Percentiles rank a stretch among this genome's conserved stretches.
phyloP scores from a whole-genome alignment of 2,888 invertebrate genomes.

The Brenthis daphne region DNA sequence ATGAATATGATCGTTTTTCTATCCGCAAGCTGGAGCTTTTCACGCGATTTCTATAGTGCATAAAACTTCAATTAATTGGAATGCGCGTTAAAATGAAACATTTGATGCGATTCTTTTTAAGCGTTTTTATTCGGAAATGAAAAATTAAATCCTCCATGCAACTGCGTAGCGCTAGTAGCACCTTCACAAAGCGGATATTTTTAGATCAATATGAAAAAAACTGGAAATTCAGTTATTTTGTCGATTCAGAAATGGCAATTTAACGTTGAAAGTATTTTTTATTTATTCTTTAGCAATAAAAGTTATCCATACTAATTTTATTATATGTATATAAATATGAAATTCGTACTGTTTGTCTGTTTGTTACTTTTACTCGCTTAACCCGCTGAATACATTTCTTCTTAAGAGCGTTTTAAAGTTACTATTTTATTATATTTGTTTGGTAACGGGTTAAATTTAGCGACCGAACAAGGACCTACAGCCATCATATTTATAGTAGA shows the following conservation, averaged over 20 bases:
- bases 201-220: constrained; percentile 14
- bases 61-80: constrained; percentile 1
- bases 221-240: neutral
- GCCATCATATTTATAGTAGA: too few relatives aligned
- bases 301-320: too few relatives aligned
- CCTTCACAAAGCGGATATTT: constrained; percentile 13
- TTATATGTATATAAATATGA: too few relatives aligned
- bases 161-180: neutral
- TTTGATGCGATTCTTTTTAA: neutral
- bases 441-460: too few relatives aligned
- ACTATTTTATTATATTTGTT: too few relatives aligned
- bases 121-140: constrained; percentile 15
- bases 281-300: too few relatives aligned
- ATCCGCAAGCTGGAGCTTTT: constrained; percentile 5
- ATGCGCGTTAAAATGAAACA: constrained; percentile 6
- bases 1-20: neutral
- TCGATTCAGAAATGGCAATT: neutral
- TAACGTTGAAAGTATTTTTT: too few relatives aligned
- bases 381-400: too few relatives aligned
- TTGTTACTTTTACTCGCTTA: too few relatives aligned
- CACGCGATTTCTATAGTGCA: constrained; percentile 3
- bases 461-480: too few relatives aligned
- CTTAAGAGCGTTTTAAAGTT: too few relatives aligned
- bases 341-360: too few relatives aligned
- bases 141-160: constrained; percentile 10